Conservation (phyloP, 1,140 invertebrate species). For the Drosophila serrata region DNA sequence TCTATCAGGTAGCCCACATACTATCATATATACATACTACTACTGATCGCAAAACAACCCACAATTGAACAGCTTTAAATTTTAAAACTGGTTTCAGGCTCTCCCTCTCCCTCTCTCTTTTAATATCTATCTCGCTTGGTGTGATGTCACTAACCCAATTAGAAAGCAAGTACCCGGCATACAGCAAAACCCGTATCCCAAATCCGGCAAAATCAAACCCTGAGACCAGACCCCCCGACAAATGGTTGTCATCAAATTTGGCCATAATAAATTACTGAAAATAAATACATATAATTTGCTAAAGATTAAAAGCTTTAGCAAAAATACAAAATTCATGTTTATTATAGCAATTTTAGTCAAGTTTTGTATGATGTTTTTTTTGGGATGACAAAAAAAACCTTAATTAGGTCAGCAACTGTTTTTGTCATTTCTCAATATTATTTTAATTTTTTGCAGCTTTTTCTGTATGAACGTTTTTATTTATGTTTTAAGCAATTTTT, state of each 20-base stretch:
- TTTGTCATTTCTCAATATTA: slow-evolving; percentile 76
- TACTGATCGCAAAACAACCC: not conserved
- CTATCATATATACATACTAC: not conserved
- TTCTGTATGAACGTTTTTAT: slow-evolving; percentile 7
- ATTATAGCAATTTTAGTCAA: slow-evolving; percentile 29
- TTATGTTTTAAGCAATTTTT: slow-evolving; percentile 31
- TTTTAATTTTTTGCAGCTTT: slow-evolving; percentile 30
- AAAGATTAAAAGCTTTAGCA: slow-evolving; percentile 38
- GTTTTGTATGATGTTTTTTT: slow-evolving; percentile 24
- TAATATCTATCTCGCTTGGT: not conserved
- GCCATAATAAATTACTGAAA: slow-evolving; percentile 41
- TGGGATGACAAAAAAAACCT: slow-evolving; percentile 46
- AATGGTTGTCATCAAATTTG: not conserved
- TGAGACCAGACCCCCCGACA: slow-evolving; percentile 14
- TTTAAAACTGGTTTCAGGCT: slow-evolving; percentile 35
- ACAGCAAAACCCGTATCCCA: slow-evolving; percentile 10
- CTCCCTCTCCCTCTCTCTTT: no score
- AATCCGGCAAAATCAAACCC: slow-evolving; percentile 25
- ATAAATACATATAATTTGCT: slow-evolving; percentile 11
- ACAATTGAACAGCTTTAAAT: slow-evolving; percentile 23
- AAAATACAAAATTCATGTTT: slow-evolving; percentile 22
- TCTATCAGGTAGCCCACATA: slow-evolving; percentile 27
- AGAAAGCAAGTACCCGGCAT: slow-evolving; percentile 57
- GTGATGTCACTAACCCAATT: slow-evolving; percentile 53
- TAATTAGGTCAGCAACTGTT: slow-evolving; percentile 81